These are phyloP conservation scores for Oreochromis grahami DNA, from an alignment of 2,797 vertebrate genomes.

Conservation along the genomic window DNA sequence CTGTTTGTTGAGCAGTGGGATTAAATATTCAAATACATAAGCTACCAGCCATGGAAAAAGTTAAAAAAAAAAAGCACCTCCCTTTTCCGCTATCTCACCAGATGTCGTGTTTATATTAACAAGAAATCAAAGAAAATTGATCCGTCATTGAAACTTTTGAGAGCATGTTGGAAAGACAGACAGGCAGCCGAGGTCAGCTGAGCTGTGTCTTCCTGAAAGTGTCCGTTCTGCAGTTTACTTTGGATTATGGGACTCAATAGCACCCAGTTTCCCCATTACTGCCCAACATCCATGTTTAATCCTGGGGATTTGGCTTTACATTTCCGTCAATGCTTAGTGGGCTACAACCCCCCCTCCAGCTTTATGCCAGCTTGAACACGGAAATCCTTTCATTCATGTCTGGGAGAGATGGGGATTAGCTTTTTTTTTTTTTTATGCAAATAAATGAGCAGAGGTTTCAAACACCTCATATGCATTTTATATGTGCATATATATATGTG, in stretches of 20 bases:
- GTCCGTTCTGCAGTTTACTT: conserved; percentile 27
- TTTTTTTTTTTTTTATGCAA: conserved; percentile 15
- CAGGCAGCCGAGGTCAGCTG: not conserved
- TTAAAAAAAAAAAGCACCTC: not conserved
- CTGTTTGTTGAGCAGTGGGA: conserved; percentile 3
- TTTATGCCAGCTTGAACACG: conserved; percentile 39
- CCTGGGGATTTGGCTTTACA: conserved; percentile 55
- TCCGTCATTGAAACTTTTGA: conserved; percentile 1
- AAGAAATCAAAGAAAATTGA: not conserved
- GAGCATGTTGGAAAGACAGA: not conserved
- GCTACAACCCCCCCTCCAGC: conserved; percentile 22
- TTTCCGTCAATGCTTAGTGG: conserved; percentile 38
- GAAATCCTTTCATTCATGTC: conserved; percentile 69
- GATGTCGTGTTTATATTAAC: not conserved
- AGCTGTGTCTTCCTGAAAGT: conserved; percentile 7
- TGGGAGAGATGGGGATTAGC: conserved; percentile 54
- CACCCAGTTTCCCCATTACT: conserved; percentile 45
- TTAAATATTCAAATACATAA: conserved; percentile 13
- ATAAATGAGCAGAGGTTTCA: conserved; percentile 35
- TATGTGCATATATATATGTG: not conserved
- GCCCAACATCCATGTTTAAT: conserved; percentile 55
- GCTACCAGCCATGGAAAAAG: not conserved
- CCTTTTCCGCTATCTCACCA: not conserved
- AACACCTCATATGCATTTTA: conserved; percentile 13
- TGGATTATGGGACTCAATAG: conserved; percentile 55